These are phyloP conservation scores for Machaerirhynchus nigripectus DNA, from an alignment of 2,113 vertebrate genomes.

Conservation along the genomic window DNA sequence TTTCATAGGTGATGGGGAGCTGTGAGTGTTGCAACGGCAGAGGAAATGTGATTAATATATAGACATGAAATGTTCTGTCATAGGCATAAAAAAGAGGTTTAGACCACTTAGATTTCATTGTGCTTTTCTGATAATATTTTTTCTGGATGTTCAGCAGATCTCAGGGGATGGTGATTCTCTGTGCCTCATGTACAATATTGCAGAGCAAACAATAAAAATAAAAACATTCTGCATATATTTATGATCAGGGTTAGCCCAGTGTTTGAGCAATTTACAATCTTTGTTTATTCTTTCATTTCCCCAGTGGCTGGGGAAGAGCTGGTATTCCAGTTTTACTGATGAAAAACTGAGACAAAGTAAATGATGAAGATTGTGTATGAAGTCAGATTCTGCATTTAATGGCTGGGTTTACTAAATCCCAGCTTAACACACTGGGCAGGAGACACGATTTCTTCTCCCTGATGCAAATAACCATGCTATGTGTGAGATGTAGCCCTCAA, in stretches of 20 bases:
- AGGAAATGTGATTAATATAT: background rate
- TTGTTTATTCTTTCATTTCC: constrained; percentile 53
- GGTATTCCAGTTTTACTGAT: background rate
- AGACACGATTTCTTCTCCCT: background rate
- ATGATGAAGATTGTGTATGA: background rate
- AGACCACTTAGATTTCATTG: constrained; percentile 2
- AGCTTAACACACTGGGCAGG: background rate
- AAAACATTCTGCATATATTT: constrained; percentile 57
- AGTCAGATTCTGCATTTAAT: background rate
- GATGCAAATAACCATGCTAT: background rate
- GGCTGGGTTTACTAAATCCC: background rate
- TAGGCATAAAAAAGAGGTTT: background rate
- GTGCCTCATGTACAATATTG: background rate
- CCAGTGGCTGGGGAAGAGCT: background rate
- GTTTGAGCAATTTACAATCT: constrained; percentile 40
- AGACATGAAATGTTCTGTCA: background rate
- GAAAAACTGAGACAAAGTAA: background rate
- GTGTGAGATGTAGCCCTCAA: background rate
- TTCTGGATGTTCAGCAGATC: background rate
- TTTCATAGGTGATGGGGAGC: background rate
- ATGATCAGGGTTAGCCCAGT: constrained; percentile 24
- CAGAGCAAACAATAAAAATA: constrained; percentile 41
- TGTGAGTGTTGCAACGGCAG: background rate
- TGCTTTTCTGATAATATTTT: constrained; percentile 2
- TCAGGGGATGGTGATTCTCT: background rate